Conservation (phyloP, 2,113 vertebrate species). For the Microtus oregoni region DNA sequence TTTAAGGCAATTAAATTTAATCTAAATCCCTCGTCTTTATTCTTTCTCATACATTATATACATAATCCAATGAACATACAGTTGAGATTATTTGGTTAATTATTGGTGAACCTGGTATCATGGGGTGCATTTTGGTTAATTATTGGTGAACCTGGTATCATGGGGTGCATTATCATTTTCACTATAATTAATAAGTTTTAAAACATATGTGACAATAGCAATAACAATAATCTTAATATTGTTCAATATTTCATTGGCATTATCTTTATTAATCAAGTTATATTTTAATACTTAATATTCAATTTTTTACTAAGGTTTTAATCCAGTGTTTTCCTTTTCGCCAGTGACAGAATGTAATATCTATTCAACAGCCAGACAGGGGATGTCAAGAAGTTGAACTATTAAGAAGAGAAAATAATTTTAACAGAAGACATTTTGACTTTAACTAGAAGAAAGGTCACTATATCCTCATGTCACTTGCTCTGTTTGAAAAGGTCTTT, state of each 20-base stretch:
- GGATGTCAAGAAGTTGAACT: slow-evolving; percentile 43
- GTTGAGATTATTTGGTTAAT: not conserved
- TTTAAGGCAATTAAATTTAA: not conserved
- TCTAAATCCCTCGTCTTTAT: not conserved
- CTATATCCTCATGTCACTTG: not conserved
- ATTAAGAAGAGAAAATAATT: not conserved
- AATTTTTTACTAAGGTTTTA: slow-evolving; percentile 17
- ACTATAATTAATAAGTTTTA: not conserved
- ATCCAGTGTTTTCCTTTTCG: not conserved
- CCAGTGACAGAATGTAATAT: slow-evolving; percentile 49
- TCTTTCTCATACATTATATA: not conserved
- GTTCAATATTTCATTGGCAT: slow-evolving; percentile 17
- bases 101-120: not conserved
- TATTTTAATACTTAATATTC: not conserved
- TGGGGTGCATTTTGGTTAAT: too few species aligned
- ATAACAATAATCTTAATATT: not conserved
- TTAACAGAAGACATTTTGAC: not conserved
- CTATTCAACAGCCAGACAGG: slow-evolving; percentile 46
- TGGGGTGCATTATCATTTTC: not conserved
- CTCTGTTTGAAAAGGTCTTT: slow-evolving; percentile 64
- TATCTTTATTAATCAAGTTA: not conserved
- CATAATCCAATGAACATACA: not conserved
- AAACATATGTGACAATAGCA: not conserved
- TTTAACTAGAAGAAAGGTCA: slow-evolving; percentile 32
- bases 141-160: too few species aligned